Percentiles rank a stretch among this genome's conserved stretches.
phyloP scores from a whole-genome alignment of 2,113 vertebrate genomes.

The Rattus rattus region DNA sequence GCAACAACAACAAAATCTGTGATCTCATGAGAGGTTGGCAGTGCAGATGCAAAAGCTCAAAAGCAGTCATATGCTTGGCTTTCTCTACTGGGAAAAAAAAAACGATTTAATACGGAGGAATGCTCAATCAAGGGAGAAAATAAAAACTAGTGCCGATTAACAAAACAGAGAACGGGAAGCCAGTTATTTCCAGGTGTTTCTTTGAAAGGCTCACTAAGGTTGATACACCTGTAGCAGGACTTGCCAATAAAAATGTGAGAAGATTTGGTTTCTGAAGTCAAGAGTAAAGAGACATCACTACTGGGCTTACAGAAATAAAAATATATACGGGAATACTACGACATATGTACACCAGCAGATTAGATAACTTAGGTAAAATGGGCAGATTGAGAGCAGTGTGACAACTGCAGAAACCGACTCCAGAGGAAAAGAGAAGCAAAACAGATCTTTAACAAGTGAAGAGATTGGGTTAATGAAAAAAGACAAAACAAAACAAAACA shows the following conservation, averaged over 20 bases:
- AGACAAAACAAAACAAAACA: too few relatives aligned
- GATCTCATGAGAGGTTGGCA: background rate
- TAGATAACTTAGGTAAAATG: background rate
- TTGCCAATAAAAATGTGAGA: background rate
- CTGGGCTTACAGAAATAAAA: background rate
- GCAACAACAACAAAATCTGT: background rate
- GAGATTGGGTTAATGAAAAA: background rate
- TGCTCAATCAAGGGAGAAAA: background rate
- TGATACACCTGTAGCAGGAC: background rate
- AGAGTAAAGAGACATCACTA: background rate
- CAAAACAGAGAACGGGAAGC: background rate
- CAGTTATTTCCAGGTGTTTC: background rate
- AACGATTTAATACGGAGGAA: background rate
- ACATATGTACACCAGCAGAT: background rate
- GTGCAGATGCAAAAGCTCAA: background rate
- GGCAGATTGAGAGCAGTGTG: background rate
- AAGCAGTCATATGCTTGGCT: background rate
- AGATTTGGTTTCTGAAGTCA: background rate
- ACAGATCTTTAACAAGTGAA: background rate
- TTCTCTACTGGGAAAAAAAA: background rate
- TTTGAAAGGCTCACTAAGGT: background rate
- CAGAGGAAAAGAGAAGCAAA: background rate
- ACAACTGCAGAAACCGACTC: background rate
- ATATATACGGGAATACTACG: too few relatives aligned
- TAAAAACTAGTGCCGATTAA: background rate